These are phyloP conservation scores for Galleria mellonella DNA, from an alignment of 1,140 invertebrate species.

Conservation along the genomic window DNA sequence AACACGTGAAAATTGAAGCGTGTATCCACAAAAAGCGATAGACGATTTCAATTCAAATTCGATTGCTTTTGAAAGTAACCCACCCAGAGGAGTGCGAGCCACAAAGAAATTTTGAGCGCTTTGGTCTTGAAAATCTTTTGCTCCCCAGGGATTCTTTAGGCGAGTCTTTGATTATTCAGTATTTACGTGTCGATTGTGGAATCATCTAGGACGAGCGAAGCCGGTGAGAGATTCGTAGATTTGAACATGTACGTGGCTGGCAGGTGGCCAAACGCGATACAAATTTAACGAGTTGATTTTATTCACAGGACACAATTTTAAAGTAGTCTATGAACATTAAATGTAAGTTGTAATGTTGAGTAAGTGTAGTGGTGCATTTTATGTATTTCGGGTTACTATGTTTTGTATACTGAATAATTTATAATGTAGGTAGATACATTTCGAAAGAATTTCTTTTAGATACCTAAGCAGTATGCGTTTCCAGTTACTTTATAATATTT, in stretches of 20 bases:
- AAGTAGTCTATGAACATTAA: constrained; percentile 62
- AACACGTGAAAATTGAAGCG: not conserved
- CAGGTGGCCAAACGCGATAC: constrained; percentile 53
- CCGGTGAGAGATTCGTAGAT: constrained; percentile 52
- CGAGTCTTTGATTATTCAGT: constrained; percentile 34
- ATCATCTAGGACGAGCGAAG: constrained; percentile 33
- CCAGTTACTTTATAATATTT: too few species aligned
- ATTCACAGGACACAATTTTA: constrained; percentile 63
- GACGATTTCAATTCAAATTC: constrained; percentile 4
- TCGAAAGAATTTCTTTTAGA: too few species aligned
- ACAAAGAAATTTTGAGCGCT: constrained; percentile 5
- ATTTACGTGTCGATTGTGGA: constrained; percentile 46
- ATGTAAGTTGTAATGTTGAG: constrained; percentile 55
- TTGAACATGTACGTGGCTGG: constrained; percentile 47
- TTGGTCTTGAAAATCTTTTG: constrained; percentile 3
- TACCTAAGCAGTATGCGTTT: too few species aligned
- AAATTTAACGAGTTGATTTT: constrained; percentile 60
- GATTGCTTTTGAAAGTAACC: not conserved
- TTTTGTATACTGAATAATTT: too few species aligned
- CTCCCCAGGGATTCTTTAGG: not conserved
- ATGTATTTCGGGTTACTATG: too few species aligned
- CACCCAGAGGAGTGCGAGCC: not conserved
- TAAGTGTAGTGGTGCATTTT: constrained; percentile 6
- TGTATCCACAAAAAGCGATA: constrained; percentile 5
- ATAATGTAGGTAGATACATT: too few species aligned